Conservation (phyloP, 2,888 invertebrate species). For the Tanytarsus gracilentus region DNA sequence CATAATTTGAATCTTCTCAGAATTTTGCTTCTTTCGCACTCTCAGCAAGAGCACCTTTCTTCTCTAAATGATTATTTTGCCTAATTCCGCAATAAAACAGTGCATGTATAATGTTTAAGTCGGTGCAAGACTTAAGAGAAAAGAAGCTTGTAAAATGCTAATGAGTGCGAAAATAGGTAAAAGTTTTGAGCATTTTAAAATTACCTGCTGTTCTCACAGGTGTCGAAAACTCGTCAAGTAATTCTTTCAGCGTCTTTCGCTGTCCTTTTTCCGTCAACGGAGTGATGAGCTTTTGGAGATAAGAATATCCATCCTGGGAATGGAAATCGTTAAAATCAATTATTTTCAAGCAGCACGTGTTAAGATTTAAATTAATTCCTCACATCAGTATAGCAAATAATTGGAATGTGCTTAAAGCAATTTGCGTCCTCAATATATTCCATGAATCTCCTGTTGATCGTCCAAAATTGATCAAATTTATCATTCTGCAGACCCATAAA, state of each 20-base stretch:
- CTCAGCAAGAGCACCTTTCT: too few relatives aligned
- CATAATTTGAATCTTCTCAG: conserved; percentile 2
- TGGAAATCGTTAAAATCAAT: conserved; percentile 22
- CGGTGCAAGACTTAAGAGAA: conserved; percentile 10
- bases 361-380: conserved; percentile 30
- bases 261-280: conserved; percentile 39
- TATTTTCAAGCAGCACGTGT: not conserved
- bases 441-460: conserved; percentile 92
- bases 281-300: conserved; percentile 40
- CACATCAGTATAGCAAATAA: conserved; percentile 66
- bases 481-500: conserved; percentile 90
- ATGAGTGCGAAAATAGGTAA: not conserved
- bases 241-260: conserved; percentile 40
- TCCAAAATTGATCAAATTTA: conserved; percentile 99
- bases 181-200: not conserved
- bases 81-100: conserved; percentile 19
- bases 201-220: conserved; percentile 41
- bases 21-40: not conserved
- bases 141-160: conserved; percentile 12
- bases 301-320: conserved; percentile 39
- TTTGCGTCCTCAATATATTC: conserved; percentile 67
- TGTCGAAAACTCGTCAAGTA: conserved; percentile 41
- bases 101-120: not conserved
- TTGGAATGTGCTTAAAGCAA: conserved; percentile 80
- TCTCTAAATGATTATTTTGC: conserved; percentile 7